Base-by-base conservation (phyloP, 2,888 invertebrate species). In the Philaethria dido region DNA sequence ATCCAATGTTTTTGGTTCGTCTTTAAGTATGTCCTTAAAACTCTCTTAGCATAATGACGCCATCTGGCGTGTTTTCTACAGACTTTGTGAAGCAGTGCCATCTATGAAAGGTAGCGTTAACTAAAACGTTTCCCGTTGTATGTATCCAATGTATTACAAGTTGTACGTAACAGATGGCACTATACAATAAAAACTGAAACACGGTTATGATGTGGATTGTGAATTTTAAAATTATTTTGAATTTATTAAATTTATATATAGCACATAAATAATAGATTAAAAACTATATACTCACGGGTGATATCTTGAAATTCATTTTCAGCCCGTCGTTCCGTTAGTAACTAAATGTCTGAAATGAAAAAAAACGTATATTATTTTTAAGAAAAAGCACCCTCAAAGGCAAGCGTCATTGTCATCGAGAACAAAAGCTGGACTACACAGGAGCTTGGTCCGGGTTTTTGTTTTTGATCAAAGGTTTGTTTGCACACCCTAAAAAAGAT, bases 231-330 rank as follows among this genome's bases (percentile, higher is more conserved):
- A 1, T 45, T 33, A 22, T 20, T 52, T 47, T 52, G 54, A 55
- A 39, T 50, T 60, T 16, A 62, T 55, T 14, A 16, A 18, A 47
- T 60, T 52, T 33, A 39, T 50, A 52, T 18, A 66, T 44, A 11
- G 8, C 18, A 25, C 16, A 1, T 39, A 13, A n/a, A 13, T 16
- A 59, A 50, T 16, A 42, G 52, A 64, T 68, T 45, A 44, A 62
- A 13, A 25, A 33, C 8, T 80, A 81, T 66, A 72, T 86, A 92
- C 91, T 91, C 77, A 92, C 91, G 88, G 88, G 85, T 89, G 86
- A 84, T 83, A 85, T 84, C 78, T 84, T 82, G 77, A 80, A 78
- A 75, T 80, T 77, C 90, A 88, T 90, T 73, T 69, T 77, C 75
- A 73, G 73, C 73, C 77, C 78, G 75, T 78, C 74, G 55, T 47